Evolutionary conservation across 2,797 vertebrate genomes (phyloP).

Genomic region (Rachycentron canadum): DNA sequence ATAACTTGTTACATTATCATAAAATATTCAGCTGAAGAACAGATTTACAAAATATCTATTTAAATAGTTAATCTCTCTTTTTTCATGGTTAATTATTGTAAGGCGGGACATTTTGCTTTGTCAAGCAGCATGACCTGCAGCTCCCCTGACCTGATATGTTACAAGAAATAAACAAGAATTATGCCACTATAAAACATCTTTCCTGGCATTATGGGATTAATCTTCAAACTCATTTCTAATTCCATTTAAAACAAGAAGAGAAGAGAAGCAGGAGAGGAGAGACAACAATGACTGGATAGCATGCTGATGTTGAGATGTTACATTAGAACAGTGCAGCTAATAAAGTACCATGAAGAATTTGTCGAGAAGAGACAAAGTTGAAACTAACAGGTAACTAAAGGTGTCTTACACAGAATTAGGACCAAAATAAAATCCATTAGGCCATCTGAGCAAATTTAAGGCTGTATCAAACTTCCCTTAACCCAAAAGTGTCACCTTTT

Average conservation of each 20-base stretch:
- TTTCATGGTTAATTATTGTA: constrained; percentile 47
- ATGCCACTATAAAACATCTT: constrained; percentile 38
- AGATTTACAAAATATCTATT: constrained; percentile 75
- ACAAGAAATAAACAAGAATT: constrained; percentile 58
- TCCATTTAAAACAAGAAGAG: constrained; percentile 34
- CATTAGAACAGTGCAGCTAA: constrained; percentile 51
- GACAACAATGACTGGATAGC: constrained; percentile 49
- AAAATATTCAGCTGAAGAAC: constrained; percentile 70
- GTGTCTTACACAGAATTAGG: constrained; percentile 30
- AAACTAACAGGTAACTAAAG: constrained; percentile 46
- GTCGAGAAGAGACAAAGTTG: constrained; percentile 17
- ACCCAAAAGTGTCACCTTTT: constrained; percentile 27
- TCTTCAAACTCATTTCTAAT: constrained; percentile 27
- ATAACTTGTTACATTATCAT: constrained; percentile 65
- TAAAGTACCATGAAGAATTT: constrained; percentile 40
- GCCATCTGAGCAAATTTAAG: constrained; percentile 11
- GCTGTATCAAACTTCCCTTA: background rate
- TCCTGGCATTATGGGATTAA: constrained; percentile 34
- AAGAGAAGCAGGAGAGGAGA: constrained; percentile 45
- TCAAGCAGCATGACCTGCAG: constrained; percentile 56
- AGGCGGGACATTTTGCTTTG: constrained; percentile 52
- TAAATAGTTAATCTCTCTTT: constrained; percentile 69
- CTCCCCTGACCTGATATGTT: constrained; percentile 67
- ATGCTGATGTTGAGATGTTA: constrained; percentile 63
- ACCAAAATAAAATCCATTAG: constrained; percentile 18